phyloP scores from a whole-genome alignment of 2,888 invertebrate genomes.

The Danaus chrysippus region DNA sequence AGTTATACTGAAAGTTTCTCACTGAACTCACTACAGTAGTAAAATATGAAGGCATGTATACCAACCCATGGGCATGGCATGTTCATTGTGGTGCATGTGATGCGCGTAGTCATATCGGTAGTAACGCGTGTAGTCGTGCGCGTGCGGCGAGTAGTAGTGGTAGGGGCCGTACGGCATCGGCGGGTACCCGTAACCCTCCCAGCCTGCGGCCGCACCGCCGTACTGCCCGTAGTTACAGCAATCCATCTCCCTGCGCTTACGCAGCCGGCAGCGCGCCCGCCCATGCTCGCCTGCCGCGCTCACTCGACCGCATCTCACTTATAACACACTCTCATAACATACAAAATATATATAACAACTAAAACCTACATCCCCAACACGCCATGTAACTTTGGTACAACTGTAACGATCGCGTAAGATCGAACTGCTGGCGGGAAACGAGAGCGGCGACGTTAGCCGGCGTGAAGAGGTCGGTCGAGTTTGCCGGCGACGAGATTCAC shows the following conservation, averaged over 20 bases:
- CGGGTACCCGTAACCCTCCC: slow-evolving; percentile 63
- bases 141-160: slow-evolving; percentile 12
- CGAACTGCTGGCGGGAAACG: slow-evolving; percentile 69
- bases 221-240: slow-evolving; percentile 72
- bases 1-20: no score
- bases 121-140: slow-evolving; percentile 63
- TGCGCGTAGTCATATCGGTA: slow-evolving; percentile 71
- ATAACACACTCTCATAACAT: slow-evolving; percentile 34
- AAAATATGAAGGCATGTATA: slow-evolving; percentile 20
- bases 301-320: slow-evolving; percentile 51
- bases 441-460: slow-evolving; percentile 74
- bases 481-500: slow-evolving; percentile 68
- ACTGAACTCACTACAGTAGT: slow-evolving; percentile 37
- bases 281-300: slow-evolving; percentile 53
- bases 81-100: slow-evolving; percentile 65
- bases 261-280: slow-evolving; percentile 55
- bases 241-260: slow-evolving; percentile 64
- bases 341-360: slow-evolving; percentile 11
- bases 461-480: slow-evolving; percentile 77
- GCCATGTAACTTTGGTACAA: slow-evolving; percentile 11
- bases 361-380: slow-evolving; percentile 15
- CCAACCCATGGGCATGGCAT: slow-evolving; percentile 70
- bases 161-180: slow-evolving; percentile 45
- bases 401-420: slow-evolving; percentile 36
- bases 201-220: slow-evolving; percentile 51